These are phyloP conservation scores for Aphidius ervi DNA, from an alignment of 1,140 invertebrate genomes.

Conservation along the genomic window DNA sequence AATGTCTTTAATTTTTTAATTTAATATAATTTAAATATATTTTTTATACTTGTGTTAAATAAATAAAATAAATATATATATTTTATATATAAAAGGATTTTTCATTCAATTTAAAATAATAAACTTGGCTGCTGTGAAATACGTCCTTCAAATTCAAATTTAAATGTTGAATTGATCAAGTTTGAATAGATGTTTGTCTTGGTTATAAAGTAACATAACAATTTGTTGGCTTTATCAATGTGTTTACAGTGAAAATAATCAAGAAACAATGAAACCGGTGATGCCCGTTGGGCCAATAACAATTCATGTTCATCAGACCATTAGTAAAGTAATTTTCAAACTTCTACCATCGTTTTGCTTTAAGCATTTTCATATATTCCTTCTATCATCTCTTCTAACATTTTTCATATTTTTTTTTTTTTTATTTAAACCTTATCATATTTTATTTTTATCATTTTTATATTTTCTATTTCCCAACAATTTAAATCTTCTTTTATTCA, in stretches of 20 bases:
- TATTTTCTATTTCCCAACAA: not conserved
- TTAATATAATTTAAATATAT: no score
- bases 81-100: no score
- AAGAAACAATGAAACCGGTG: not conserved
- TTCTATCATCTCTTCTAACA: no score
- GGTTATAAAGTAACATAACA: not conserved
- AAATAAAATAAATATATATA: no score
- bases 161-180: no score
- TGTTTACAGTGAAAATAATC: slow-evolving; percentile 1
- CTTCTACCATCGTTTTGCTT: slow-evolving; percentile 17
- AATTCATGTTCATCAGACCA: slow-evolving; percentile 24
- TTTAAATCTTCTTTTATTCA: slow-evolving; percentile 5
- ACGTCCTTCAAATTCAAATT: no score
- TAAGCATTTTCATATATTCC: no score
- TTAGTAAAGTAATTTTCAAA: slow-evolving; percentile 27
- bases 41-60: no score
- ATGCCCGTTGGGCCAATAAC: slow-evolving; percentile 19
- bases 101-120: no score
- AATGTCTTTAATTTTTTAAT: no score
- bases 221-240: not conserved
- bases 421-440: not conserved
- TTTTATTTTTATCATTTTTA: not conserved
- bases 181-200: no score
- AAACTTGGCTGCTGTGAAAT: no score
- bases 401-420: not conserved